Evolutionary conservation across 2,797 vertebrate genomes (phyloP).

Genomic region (Australoheros facetus): DNA sequence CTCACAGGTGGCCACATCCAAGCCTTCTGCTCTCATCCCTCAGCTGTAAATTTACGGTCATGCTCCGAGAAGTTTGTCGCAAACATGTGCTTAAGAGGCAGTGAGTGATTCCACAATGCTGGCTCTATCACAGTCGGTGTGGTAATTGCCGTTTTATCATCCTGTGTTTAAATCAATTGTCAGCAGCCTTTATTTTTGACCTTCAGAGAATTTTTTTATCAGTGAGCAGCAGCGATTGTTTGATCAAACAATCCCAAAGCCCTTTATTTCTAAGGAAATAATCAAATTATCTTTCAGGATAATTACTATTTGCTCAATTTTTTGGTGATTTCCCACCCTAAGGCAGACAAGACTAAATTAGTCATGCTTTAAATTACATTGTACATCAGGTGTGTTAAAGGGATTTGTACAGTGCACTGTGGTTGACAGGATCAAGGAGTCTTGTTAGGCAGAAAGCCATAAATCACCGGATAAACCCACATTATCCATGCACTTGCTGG

Average conservation of each 20-base stretch:
- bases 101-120: conserved; percentile 53
- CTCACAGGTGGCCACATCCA: conserved; percentile 57
- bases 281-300: conserved; percentile 37
- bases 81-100: conserved; percentile 57
- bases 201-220: conserved; percentile 29
- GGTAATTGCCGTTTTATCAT: conserved; percentile 69
- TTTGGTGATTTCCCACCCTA: conserved; percentile 57
- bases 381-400: conserved; percentile 48
- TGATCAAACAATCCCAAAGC: conserved; percentile 44
- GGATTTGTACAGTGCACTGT: conserved; percentile 59
- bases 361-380: conserved; percentile 63
- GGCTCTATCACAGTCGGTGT: conserved; percentile 37
- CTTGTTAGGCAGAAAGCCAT: conserved; percentile 46
- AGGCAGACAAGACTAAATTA: conserved; percentile 62
- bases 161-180: conserved; percentile 49
- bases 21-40: conserved; percentile 13
- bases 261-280: conserved; percentile 36
- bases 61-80: conserved; percentile 56
- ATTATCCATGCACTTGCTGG: conserved; percentile 26
- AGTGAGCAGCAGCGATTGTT: conserved; percentile 20
- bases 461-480: conserved; percentile 58
- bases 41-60: conserved; percentile 56
- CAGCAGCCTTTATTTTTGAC: conserved; percentile 47
- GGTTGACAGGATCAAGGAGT: conserved; percentile 61
- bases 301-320: conserved; percentile 59